Conservation (phyloP, 2,888 invertebrate species). For the Diaphora mendica region DNA sequence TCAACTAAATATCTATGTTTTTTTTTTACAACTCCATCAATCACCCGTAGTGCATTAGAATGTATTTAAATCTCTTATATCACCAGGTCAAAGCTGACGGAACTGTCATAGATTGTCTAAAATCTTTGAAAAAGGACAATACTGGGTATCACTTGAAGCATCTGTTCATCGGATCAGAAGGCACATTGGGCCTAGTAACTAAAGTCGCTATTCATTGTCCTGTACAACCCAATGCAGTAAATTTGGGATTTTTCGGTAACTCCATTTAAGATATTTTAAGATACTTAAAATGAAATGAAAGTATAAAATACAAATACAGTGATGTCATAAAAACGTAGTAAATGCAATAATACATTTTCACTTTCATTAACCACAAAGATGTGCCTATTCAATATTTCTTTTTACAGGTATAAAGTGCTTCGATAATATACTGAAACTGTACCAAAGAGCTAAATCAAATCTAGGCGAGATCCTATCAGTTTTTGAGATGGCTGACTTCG, state of each 20-base stretch:
- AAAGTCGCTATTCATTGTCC: constrained; percentile 97
- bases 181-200: constrained; percentile 97
- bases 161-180: constrained; percentile 98
- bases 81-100: constrained; percentile 93
- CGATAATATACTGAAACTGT: constrained; percentile 91
- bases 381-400: not conserved
- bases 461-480: constrained; percentile 97
- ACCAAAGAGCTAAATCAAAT: constrained; percentile 90
- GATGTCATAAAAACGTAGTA: not conserved
- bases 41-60: not conserved
- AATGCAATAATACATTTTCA: not conserved
- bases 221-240: constrained; percentile 92
- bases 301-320: not conserved
- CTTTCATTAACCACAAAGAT: not conserved
- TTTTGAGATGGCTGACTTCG: constrained; percentile 96
- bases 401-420: constrained; percentile 90
- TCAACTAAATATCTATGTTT: too few species aligned
- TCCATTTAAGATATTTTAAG: not conserved
- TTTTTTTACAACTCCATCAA: too few species aligned
- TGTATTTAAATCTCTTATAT: not conserved
- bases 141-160: constrained; percentile 99
- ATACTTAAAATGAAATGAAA: not conserved
- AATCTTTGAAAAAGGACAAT: constrained; percentile 97
- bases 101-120: constrained; percentile 93
- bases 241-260: constrained; percentile 95